Evolutionary conservation across 2,888 invertebrate species (phyloP).

Genomic region (Epistrophella euchroma): DNA sequence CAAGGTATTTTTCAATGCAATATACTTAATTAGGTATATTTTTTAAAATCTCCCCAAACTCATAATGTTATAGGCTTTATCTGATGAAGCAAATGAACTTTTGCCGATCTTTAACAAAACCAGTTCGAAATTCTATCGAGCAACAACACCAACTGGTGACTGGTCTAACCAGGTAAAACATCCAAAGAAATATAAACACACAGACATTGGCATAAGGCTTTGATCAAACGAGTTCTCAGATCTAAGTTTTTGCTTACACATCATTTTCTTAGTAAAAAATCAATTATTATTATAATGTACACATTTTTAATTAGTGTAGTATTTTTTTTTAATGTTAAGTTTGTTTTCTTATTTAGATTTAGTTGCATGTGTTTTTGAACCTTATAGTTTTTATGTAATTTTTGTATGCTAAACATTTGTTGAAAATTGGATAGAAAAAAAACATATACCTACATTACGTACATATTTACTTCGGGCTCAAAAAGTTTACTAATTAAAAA

Average conservation of each 20-base stretch:
- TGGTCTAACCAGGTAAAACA: slow-evolving; percentile 91
- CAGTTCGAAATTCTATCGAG: slow-evolving; percentile 94
- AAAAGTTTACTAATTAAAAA: slow-evolving; percentile 28
- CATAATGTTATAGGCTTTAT: slow-evolving; percentile 89
- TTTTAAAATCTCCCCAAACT: neutral
- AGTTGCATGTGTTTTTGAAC: slow-evolving; percentile 55
- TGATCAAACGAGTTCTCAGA: slow-evolving; percentile 30
- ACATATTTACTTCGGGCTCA: neutral
- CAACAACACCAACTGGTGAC: slow-evolving; percentile 92
- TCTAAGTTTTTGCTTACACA: slow-evolving; percentile 2
- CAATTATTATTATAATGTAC: slow-evolving; percentile 10
- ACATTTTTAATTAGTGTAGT: slow-evolving; percentile 19
- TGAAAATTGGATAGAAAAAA: neutral
- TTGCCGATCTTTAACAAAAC: slow-evolving; percentile 99
- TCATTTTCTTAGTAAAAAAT: slow-evolving; percentile 17
- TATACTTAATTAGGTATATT: neutral
- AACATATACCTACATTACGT: too few species aligned
- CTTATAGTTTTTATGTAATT: slow-evolving; percentile 12
- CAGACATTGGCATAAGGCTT: slow-evolving; percentile 74
- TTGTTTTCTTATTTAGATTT: slow-evolving; percentile 27
- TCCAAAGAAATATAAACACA: slow-evolving; percentile 82
- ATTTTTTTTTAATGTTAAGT: slow-evolving; percentile 41
- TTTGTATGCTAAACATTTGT: slow-evolving; percentile 4
- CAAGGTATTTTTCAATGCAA: slow-evolving; percentile 88
- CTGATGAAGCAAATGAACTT: slow-evolving; percentile 98